Evolutionary conservation across 2,797 vertebrate genomes (phyloP).

Genomic region (Esox masquinongy): DNA sequence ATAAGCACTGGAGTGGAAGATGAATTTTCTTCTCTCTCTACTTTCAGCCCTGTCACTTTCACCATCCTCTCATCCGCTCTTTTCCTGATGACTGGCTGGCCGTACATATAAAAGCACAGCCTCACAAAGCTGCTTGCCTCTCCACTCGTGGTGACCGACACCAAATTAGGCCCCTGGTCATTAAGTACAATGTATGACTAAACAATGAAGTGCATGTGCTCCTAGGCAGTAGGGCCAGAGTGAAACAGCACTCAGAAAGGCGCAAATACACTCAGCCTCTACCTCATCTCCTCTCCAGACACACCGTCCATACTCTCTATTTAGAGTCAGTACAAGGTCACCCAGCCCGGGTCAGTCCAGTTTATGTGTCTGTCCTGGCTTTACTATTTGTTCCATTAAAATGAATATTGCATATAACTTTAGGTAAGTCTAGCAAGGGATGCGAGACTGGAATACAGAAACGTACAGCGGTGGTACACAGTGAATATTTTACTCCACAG

Average conservation of each 20-base stretch:
- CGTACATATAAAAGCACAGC: constrained; percentile 31
- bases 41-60: constrained; percentile 31
- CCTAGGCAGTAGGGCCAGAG: not conserved
- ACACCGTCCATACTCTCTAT: constrained; percentile 21
- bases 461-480: constrained; percentile 23
- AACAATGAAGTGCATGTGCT: constrained; percentile 5
- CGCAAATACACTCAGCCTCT: not conserved
- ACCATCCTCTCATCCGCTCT: constrained; percentile 36
- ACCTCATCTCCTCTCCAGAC: not conserved
- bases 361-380: constrained; percentile 51
- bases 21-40: constrained; percentile 43
- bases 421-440: constrained; percentile 45
- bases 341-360: constrained; percentile 25
- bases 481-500: constrained; percentile 47
- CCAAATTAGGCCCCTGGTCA: constrained; percentile 10
- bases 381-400: constrained; percentile 61
- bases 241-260: not conserved
- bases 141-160: not conserved
- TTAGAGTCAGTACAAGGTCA: constrained; percentile 14
- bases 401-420: constrained; percentile 63
- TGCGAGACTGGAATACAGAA: constrained; percentile 44
- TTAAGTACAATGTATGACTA: constrained; percentile 3
- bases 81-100: constrained; percentile 20
- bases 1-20: constrained; percentile 50
- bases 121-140: constrained; percentile 2